Conservation (phyloP, 2,888 invertebrate species). For the Lampropteryx suffumata region DNA sequence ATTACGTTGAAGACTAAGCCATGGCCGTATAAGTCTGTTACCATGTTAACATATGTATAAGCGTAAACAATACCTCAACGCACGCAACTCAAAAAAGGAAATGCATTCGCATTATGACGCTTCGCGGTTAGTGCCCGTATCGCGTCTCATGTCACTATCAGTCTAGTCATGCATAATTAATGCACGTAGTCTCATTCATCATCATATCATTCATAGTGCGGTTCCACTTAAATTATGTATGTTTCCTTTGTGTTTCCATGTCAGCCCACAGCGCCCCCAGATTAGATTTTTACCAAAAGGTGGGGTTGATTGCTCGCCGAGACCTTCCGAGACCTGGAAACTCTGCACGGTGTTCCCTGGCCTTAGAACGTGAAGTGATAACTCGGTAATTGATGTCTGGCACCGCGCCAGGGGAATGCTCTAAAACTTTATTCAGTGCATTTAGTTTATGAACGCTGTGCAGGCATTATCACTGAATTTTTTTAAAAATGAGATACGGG, state of each 20-base stretch:
- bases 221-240: too few relatives aligned
- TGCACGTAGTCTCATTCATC: too few relatives aligned
- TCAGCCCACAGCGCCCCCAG: too few relatives aligned
- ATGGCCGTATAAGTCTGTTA: neutral
- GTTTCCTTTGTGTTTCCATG: too few relatives aligned
- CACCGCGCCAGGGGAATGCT: conserved; percentile 19
- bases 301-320: too few relatives aligned
- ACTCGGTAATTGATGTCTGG: conserved; percentile 8
- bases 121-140: conserved; percentile 1
- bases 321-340: neutral
- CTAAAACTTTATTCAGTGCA: conserved; percentile 2
- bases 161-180: neutral
- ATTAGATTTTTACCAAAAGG: too few relatives aligned
- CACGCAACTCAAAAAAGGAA: conserved; percentile 15
- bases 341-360: neutral
- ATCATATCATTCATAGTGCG: too few relatives aligned
- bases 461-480: neutral
- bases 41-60: conserved; percentile 8
- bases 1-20: conserved; percentile 5
- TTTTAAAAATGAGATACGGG: neutral
- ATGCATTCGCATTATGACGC: conserved; percentile 6
- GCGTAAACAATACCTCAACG: conserved; percentile 14
- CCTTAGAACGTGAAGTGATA: neutral
- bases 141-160: neutral
- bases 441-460: conserved; percentile 13